Evolutionary conservation across 1,140 invertebrate genomes (phyloP), one percentile per base, ranked within the genome.

Genomic region (Muscidifurax raptorellus): DNA sequence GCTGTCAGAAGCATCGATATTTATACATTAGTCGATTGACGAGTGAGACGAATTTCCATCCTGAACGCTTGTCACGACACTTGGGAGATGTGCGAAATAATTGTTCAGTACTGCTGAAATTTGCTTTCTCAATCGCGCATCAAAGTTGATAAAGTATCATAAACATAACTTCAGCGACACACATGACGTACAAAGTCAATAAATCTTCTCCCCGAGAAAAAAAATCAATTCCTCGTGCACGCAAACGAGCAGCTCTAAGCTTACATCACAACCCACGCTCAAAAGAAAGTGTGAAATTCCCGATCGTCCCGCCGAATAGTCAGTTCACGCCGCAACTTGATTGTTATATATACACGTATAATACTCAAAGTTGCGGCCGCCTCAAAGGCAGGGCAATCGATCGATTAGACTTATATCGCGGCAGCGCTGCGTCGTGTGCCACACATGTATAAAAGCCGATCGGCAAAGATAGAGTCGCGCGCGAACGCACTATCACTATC

Each of bases 401-500:
- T 83, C 82, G 75, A 71, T 83, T 83, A 67, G 66, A 83, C 40
- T 77, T 18, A 9, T 76, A 83, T 83, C 74, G 74, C 64, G 44
- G 66, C 66, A 30, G 36, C 10, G 36, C 36, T 1, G 59, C 66
- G 75, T 32, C 66, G 75, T 32, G 32, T 28, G 72, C n/a, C 71
- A 27, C 32, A 27, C 40, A 9, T 67, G 74, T 72, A 40, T 40
- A 40, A 25, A 44, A 75, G 18, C 22, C 28, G 72, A 75, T 75
- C 47, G 83, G 80, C 74, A 74, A 81, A 75, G 74, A 71, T 66
- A 27, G 77, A 83, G 80, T 85, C 86, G 87, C 87, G 86, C 75
- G 88, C 86, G 86, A 87, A 90, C 89, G n/a, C n/a, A 88, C 89
- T 89, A 90, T 90, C 88, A 86, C 88, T 88, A 88, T 88, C 87